phyloP scores from a whole-genome alignment of 2,888 invertebrate genomes.

The Galerucella nymphaeae region DNA sequence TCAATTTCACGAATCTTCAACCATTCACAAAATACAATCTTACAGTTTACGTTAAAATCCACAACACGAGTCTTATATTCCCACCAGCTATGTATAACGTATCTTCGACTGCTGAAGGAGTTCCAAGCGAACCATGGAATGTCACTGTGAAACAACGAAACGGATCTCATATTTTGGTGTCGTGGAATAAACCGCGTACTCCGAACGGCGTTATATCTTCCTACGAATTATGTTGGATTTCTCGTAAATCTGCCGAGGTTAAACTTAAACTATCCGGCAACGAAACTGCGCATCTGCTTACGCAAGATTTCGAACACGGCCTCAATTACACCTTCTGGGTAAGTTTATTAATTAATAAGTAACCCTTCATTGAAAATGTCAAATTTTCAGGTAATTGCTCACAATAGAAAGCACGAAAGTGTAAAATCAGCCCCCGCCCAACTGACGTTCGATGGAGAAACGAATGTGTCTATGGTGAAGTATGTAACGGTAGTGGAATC shows the following conservation, averaged over 20 bases:
- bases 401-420: slow-evolving; percentile 73
- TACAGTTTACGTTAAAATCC: slow-evolving; percentile 78
- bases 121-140: slow-evolving; percentile 76
- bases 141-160: slow-evolving; percentile 74
- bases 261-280: slow-evolving; percentile 62
- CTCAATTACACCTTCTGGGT: slow-evolving; percentile 80
- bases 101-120: slow-evolving; percentile 74
- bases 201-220: slow-evolving; percentile 73
- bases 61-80: slow-evolving; percentile 69
- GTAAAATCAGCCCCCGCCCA: slow-evolving; percentile 70
- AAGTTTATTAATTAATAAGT: slow-evolving; percentile 52
- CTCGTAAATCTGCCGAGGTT: slow-evolving; percentile 70
- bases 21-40: slow-evolving; percentile 83
- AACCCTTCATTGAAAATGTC: slow-evolving; percentile 3
- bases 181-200: slow-evolving; percentile 75
- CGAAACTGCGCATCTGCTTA: slow-evolving; percentile 68
- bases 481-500: slow-evolving; percentile 68
- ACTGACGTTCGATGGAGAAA: slow-evolving; percentile 73
- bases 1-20: slow-evolving; percentile 72
- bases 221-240: slow-evolving; percentile 76
- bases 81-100: slow-evolving; percentile 68
- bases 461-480: slow-evolving; percentile 72
- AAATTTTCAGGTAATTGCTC: slow-evolving; percentile 71
- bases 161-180: slow-evolving; percentile 73
- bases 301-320: slow-evolving; percentile 69